Percentiles rank a stretch among this genome's conserved stretches.
These are phyloP conservation scores for Alethe castanea DNA, from an alignment of 2,113 vertebrate species.

Conservation along the genomic window DNA sequence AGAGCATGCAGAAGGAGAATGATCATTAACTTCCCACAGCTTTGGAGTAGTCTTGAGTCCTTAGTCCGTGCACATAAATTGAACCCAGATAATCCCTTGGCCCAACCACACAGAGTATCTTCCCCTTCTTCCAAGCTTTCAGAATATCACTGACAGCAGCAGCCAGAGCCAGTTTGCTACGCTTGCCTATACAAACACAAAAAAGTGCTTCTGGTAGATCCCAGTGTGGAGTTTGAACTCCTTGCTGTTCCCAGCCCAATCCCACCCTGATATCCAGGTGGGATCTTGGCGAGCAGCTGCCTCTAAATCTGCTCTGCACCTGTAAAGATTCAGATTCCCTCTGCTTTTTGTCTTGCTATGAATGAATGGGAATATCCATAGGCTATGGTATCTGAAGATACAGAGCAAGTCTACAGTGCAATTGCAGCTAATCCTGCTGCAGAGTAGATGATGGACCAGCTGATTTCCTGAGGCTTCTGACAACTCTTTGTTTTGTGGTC, in stretches of 20 bases:
- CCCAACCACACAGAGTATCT: background rate
- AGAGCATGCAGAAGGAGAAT: background rate
- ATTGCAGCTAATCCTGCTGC: background rate
- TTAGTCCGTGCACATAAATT: background rate
- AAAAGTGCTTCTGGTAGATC: background rate
- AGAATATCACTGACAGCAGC: background rate
- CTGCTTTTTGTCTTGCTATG: background rate
- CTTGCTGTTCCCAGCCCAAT: background rate
- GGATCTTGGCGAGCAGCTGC: background rate
- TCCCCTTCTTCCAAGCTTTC: background rate
- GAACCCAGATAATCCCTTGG: background rate
- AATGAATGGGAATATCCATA: background rate
- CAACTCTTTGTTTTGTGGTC: background rate
- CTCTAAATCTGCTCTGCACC: background rate
- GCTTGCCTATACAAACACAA: background rate
- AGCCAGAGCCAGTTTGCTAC: background rate
- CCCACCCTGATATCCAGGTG: background rate
- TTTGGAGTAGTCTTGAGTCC: background rate
- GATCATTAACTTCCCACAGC: background rate
- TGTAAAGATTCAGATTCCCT: background rate
- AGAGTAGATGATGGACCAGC: background rate
- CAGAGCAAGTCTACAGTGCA: background rate
- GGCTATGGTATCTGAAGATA: background rate
- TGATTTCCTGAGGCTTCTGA: background rate
- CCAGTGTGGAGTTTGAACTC: background rate